phyloP scores from a whole-genome alignment of 2,797 vertebrate genomes.

The Danio albolineatus region DNA sequence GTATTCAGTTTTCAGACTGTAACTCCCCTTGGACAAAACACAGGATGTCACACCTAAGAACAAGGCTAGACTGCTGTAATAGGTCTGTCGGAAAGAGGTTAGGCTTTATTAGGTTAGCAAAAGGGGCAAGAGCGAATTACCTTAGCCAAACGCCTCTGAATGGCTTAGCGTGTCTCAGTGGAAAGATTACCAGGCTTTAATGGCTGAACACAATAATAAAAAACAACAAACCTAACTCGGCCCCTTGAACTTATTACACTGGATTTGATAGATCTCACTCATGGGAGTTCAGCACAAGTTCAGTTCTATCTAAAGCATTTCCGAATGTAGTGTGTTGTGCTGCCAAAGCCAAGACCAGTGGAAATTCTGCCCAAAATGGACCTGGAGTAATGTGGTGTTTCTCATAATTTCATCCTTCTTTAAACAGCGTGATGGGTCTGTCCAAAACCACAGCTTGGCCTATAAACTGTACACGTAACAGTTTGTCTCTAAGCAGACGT shows the following conservation, averaged over 20 bases:
- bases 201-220: conserved; percentile 28
- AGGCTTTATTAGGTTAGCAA: conserved; percentile 44
- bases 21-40: conserved; percentile 12
- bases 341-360: conserved; percentile 36
- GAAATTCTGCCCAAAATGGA: conserved; percentile 50
- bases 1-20: neutral
- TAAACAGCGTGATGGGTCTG: conserved; percentile 25
- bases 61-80: conserved; percentile 23
- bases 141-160: conserved; percentile 16
- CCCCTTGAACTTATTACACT: conserved; percentile 39
- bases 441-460: conserved; percentile 42
- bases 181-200: conserved; percentile 32
- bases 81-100: conserved; percentile 40
- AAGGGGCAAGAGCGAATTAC: conserved; percentile 39
- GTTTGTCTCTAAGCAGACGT: conserved; percentile 18
- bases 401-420: conserved; percentile 27
- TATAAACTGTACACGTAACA: conserved; percentile 16
- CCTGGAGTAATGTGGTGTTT: conserved; percentile 42
- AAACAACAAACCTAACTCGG: conserved; percentile 13
- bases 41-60: conserved; percentile 44
- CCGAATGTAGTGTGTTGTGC: conserved; percentile 30
- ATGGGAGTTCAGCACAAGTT: conserved; percentile 58
- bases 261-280: conserved; percentile 37
- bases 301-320: conserved; percentile 66
- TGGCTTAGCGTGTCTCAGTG: conserved; percentile 39